Percentiles rank a stretch among this genome's conserved stretches.
These are phyloP conservation scores for Fragum sueziense DNA, from an alignment of 2,888 invertebrate genomes.

Conservation along the genomic window DNA sequence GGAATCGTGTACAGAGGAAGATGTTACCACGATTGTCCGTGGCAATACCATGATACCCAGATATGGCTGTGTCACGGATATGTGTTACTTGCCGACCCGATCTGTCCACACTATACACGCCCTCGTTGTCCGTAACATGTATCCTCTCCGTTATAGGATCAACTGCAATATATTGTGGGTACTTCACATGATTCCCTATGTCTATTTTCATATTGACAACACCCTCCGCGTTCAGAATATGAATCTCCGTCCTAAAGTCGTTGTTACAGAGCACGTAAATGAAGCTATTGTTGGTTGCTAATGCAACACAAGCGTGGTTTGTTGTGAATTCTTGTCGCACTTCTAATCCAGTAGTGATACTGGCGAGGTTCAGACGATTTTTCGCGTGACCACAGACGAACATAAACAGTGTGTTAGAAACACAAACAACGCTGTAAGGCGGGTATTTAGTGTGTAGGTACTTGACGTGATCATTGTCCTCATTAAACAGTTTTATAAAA, in stretches of 20 bases:
- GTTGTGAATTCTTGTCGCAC: conserved; percentile 27
- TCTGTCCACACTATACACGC: conserved; percentile 20
- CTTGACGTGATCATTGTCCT: neutral
- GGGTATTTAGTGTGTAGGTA: conserved; percentile 16
- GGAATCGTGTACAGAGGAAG: conserved; percentile 30
- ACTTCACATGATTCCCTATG: conserved; percentile 24
- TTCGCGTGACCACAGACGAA: conserved; percentile 27
- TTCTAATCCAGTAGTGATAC: conserved; percentile 22
- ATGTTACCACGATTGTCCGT: conserved; percentile 26
- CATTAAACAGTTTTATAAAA: conserved; percentile 29
- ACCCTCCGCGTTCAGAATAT: conserved; percentile 36
- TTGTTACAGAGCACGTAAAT: conserved; percentile 37
- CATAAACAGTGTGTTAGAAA: conserved; percentile 26
- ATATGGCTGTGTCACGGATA: conserved; percentile 28
- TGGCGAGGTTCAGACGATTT: conserved; percentile 22
- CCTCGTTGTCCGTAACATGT: conserved; percentile 29
- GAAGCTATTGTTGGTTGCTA: conserved; percentile 25
- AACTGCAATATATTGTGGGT: conserved; percentile 25
- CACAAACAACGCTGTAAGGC: conserved; percentile 26
- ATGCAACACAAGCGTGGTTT: conserved; percentile 30
- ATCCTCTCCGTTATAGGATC: conserved; percentile 25
- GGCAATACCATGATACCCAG: conserved; percentile 14
- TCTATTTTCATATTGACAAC: conserved; percentile 35
- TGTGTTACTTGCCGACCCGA: conserved; percentile 18
- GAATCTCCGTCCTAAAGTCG: conserved; percentile 29